phyloP scores from a whole-genome alignment of 2,113 vertebrate species.

The Anguilla rostrata region DNA sequence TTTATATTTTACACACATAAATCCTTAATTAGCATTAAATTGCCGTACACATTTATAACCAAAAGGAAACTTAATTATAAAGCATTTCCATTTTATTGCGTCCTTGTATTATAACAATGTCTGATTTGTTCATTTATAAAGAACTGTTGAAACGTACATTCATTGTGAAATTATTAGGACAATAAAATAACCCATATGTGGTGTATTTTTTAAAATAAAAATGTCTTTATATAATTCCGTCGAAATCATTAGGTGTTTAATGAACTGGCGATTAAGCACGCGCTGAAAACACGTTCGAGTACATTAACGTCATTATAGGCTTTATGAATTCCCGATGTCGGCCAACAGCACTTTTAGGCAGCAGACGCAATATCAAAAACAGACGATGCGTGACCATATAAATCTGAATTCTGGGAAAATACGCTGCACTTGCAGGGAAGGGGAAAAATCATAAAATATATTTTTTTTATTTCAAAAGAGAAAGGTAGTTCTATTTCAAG shows the following conservation, averaged over 20 bases:
- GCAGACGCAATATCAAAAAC: background rate
- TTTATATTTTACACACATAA: background rate
- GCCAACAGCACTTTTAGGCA: background rate
- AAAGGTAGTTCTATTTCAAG: no score
- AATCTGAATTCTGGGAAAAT: background rate
- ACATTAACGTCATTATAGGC: background rate
- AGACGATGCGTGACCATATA: background rate
- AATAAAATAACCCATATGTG: background rate
- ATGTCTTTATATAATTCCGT: background rate
- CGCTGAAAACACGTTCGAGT: background rate
- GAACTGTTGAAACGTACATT: background rate
- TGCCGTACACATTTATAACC: background rate
- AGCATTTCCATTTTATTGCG: background rate
- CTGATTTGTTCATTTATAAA: background rate
- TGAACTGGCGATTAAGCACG: background rate
- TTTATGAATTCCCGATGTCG: background rate
- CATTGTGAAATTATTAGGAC: background rate
- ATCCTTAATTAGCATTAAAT: background rate
- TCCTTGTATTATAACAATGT: background rate
- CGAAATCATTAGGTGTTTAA: background rate
- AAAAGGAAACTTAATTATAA: background rate
- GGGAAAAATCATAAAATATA: background rate
- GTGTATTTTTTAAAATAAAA: no score
- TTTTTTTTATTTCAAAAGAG: no score
- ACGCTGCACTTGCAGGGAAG: background rate